Conservation (phyloP, 2,888 invertebrate genomes). For the Sylvicola cinctus region DNA sequence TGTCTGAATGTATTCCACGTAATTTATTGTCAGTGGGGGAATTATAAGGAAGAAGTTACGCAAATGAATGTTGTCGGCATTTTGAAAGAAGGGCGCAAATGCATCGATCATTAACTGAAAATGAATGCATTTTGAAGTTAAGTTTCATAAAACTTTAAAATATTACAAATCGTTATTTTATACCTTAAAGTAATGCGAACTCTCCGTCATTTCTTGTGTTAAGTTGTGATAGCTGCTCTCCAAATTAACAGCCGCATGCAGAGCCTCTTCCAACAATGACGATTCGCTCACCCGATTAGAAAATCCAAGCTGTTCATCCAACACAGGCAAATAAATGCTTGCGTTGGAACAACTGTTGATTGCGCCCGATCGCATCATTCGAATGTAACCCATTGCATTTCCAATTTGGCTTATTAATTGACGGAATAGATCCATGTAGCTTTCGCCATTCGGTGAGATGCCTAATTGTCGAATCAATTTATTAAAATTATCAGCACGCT, state of each 20-base stretch:
- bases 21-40: slow-evolving; percentile 85
- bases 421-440: slow-evolving; percentile 84
- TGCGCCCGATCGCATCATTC: slow-evolving; percentile 84
- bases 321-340: slow-evolving; percentile 69
- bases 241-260: slow-evolving; percentile 46
- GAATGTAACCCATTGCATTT: slow-evolving; percentile 89
- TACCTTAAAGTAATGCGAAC: slow-evolving; percentile 67
- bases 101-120: slow-evolving; percentile 68
- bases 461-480: slow-evolving; percentile 77
- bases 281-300: slow-evolving; percentile 39
- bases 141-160: slow-evolving; percentile 16
- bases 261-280: slow-evolving; percentile 34
- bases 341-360: slow-evolving; percentile 82
- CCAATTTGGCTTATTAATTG: slow-evolving; percentile 86
- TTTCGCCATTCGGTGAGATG: slow-evolving; percentile 55
- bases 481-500: slow-evolving; percentile 84
- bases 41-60: slow-evolving; percentile 84
- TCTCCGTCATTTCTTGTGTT: slow-evolving; percentile 65
- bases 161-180: slow-evolving; percentile 9
- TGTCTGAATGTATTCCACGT: slow-evolving; percentile 77
- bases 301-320: slow-evolving; percentile 38
- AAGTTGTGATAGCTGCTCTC: slow-evolving; percentile 60
- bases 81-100: slow-evolving; percentile 73
- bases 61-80: slow-evolving; percentile 70
- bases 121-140: slow-evolving; percentile 7